Conservation (phyloP, 1,140 invertebrate species). For the Drosophila lini region DNA sequence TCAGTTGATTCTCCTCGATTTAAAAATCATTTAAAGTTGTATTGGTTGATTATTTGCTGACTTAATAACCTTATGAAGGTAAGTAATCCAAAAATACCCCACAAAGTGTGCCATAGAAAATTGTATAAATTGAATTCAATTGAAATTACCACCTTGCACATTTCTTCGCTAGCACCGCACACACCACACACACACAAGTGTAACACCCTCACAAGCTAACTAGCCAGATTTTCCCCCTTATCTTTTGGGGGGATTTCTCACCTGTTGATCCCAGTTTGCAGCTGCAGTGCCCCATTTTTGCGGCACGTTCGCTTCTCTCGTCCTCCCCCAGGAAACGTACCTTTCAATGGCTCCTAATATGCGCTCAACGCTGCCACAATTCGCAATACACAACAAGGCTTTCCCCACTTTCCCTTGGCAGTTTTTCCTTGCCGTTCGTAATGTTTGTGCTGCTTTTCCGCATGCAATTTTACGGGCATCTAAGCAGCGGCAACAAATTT, state of each 20-base stretch:
- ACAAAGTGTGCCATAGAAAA: slow-evolving; percentile 21
- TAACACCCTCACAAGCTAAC: slow-evolving; percentile 5
- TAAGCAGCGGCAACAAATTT: slow-evolving; percentile 63
- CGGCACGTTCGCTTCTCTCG: slow-evolving; percentile 26
- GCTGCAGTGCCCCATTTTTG: slow-evolving; percentile 16
- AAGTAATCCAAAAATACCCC: slow-evolving; percentile 1
- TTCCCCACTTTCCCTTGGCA: slow-evolving; percentile 3
- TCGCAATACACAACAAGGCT: slow-evolving; percentile 9
- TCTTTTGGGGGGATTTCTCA: not conserved
- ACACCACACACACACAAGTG: not conserved
- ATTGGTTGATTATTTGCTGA: not conserved
- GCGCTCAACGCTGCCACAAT: slow-evolving; percentile 38
- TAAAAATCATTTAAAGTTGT: not conserved
- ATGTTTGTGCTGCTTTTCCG: slow-evolving; percentile 59
- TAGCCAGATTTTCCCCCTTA: slow-evolving; percentile 17
- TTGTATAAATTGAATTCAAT: slow-evolving; percentile 33
- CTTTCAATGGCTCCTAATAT: slow-evolving; percentile 44
- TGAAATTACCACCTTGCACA: slow-evolving; percentile 35
- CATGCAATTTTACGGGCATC: slow-evolving; percentile 68
- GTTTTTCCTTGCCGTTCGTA: slow-evolving; percentile 43
- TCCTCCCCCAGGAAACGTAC: slow-evolving; percentile 13
- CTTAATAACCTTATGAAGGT: not conserved
- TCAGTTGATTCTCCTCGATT: not conserved
- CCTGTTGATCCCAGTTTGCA: slow-evolving; percentile 17
- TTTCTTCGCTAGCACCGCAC: not conserved